These are phyloP conservation scores for Priapulus caudatus DNA, from an alignment of 2,888 invertebrate genomes.

Conservation along the genomic window DNA sequence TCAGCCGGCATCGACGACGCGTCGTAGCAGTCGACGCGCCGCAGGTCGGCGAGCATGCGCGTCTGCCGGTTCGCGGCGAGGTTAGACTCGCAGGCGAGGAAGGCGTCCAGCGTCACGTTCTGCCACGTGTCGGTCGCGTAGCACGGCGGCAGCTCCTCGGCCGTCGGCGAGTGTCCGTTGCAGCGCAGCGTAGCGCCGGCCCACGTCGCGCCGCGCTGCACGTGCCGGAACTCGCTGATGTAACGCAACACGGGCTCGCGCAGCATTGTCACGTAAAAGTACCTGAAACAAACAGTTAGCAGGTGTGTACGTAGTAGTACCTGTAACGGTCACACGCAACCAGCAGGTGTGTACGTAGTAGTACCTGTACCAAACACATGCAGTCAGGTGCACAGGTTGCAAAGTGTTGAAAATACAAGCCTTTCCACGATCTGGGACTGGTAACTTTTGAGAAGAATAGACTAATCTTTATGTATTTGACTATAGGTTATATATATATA, in stretches of 20 bases:
- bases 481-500: no score
- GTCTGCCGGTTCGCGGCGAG: constrained; percentile 92
- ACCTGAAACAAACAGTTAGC: constrained; percentile 46
- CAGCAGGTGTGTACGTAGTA: no score
- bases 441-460: no score
- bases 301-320: no score
- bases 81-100: constrained; percentile 80
- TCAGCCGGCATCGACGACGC: constrained; percentile 50
- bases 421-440: no score
- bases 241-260: constrained; percentile 86
- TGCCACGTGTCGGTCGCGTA: constrained; percentile 41
- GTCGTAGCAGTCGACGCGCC: constrained; percentile 89
- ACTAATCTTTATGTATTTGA: no score
- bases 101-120: constrained; percentile 77
- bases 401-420: no score
- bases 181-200: constrained; percentile 36
- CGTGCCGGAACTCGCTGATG: constrained; percentile 91
- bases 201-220: constrained; percentile 55
- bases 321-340: no score
- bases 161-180: constrained; percentile 49
- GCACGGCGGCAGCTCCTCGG: constrained; percentile 61
- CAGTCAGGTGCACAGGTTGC: no score
- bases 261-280: constrained; percentile 89
- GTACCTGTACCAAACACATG: no score
- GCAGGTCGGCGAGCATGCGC: constrained; percentile 90